Evolutionary conservation across 2,113 vertebrate genomes (phyloP).

Genomic region (Notiomystis cincta): DNA sequence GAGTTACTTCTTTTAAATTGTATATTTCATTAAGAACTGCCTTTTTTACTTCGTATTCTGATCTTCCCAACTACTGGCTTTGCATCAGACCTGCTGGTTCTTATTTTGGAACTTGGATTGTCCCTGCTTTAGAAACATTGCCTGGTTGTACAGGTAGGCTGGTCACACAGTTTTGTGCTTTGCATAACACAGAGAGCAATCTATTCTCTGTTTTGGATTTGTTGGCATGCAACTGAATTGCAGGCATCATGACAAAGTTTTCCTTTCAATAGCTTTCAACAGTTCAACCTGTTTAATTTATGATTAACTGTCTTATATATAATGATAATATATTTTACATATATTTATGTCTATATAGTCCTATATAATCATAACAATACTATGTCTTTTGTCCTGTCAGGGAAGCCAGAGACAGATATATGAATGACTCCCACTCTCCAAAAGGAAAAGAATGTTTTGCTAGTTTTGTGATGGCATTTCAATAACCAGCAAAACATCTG

Average conservation of each 20-base stretch:
- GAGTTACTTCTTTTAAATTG: background rate
- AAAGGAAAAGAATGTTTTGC: background rate
- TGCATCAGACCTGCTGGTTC: background rate
- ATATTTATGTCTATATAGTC: background rate
- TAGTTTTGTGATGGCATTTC: background rate
- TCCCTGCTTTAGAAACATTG: background rate
- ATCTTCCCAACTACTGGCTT: background rate
- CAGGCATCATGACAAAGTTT: background rate
- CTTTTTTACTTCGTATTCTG: background rate
- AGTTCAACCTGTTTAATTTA: background rate
- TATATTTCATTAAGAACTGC: background rate
- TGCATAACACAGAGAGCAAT: background rate
- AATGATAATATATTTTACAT: background rate
- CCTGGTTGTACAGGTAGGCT: background rate
- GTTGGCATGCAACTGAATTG: background rate
- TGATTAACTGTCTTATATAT: background rate
- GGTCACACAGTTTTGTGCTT: background rate
- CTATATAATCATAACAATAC: background rate
- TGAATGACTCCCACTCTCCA: background rate
- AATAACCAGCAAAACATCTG: background rate
- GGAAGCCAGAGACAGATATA: background rate
- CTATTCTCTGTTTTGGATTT: background rate
- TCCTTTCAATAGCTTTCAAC: background rate
- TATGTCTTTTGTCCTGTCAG: background rate
- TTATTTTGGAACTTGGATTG: too few species aligned